phyloP scores from a whole-genome alignment of 2,797 vertebrate species.

The Lacerta bilineata region DNA sequence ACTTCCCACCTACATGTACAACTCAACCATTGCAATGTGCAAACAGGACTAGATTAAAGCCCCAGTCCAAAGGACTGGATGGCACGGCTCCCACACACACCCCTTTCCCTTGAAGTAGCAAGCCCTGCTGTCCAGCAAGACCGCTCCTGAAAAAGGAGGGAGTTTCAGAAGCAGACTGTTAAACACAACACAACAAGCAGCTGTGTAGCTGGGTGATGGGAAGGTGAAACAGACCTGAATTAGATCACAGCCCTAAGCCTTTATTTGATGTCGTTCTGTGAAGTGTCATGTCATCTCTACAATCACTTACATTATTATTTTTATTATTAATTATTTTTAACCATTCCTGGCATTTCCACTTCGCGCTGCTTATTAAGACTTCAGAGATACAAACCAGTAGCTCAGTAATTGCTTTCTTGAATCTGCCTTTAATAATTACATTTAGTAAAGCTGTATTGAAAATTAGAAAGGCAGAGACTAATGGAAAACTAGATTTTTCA shows the following conservation, averaged over 20 bases:
- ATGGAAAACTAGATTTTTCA: slow-evolving; percentile 99
- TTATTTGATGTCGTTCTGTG: slow-evolving; percentile 28
- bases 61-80: neutral
- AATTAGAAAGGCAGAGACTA: slow-evolving; percentile 93
- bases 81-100: no score
- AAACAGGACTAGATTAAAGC: neutral
- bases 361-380: slow-evolving; percentile 93
- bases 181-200: neutral
- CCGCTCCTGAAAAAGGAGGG: neutral
- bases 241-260: neutral
- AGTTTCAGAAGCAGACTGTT: neutral
- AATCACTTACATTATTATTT: slow-evolving; percentile 23
- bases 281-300: neutral
- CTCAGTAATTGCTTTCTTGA: slow-evolving; percentile 98
- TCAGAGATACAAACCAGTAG: slow-evolving; percentile 93
- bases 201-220: neutral
- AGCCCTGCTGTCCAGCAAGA: neutral
- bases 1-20: neutral
- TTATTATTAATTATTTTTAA: slow-evolving; percentile 41
- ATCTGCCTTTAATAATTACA: slow-evolving; percentile 99
- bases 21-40: neutral
- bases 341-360: slow-evolving; percentile 72
- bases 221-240: neutral
- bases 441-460: slow-evolving; percentile 89
- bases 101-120: neutral